Conservation (phyloP, 1,140 invertebrate species). For the Caerostris darwini region DNA sequence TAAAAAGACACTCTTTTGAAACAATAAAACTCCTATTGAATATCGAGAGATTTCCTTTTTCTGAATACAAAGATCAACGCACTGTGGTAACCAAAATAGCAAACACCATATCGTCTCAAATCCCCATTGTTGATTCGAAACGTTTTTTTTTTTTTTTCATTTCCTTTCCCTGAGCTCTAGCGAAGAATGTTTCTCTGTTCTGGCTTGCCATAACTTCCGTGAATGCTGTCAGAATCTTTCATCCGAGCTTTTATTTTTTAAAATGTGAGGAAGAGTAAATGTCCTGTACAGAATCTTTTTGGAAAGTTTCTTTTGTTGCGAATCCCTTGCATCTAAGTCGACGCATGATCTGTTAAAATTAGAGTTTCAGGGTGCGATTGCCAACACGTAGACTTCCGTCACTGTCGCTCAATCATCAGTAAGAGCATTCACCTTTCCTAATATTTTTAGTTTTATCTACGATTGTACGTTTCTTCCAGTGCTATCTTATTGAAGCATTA, state of each 20-base stretch:
- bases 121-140: background rate
- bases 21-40: too few species aligned
- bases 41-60: background rate
- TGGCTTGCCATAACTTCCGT: background rate
- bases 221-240: background rate
- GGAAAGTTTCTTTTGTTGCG: slow-evolving; percentile 14
- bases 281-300: background rate
- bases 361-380: slow-evolving; percentile 12
- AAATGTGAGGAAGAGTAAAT: background rate
- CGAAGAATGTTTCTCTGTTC: background rate
- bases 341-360: slow-evolving; percentile 36
- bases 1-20: too few species aligned
- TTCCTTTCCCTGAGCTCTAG: background rate
- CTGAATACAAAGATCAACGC: background rate
- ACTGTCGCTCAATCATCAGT: background rate
- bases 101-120: background rate
- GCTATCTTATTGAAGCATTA: slow-evolving; percentile 16
- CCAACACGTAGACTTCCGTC: background rate
- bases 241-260: background rate
- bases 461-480: background rate
- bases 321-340: background rate
- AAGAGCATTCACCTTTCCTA: slow-evolving; percentile 14
- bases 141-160: background rate
- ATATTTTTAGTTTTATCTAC: background rate
- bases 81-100: background rate